Conservation (phyloP, 2,113 vertebrate species). For the Rafetus swinhoei region DNA sequence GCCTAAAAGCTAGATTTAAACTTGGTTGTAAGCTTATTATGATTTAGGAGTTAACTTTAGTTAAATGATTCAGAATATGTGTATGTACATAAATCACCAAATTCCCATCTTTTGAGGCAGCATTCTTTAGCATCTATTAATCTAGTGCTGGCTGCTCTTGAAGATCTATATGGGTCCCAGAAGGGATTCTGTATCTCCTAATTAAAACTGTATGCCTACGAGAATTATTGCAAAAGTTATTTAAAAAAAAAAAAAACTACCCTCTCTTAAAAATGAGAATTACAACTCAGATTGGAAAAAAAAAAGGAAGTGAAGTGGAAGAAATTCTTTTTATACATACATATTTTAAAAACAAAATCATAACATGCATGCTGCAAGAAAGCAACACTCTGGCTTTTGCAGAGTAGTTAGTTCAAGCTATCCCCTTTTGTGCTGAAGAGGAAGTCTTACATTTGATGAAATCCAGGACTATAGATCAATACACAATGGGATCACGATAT, state of each 20-base stretch:
- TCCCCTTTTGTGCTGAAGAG: conserved; percentile 3
- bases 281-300: not conserved
- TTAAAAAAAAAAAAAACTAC: not conserved
- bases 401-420: not conserved
- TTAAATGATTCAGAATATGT: not conserved
- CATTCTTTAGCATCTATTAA: conserved; percentile 7
- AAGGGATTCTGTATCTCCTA: not conserved
- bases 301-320: not conserved
- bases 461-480: conserved; percentile 68
- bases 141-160: not conserved
- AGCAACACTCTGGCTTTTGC: not conserved
- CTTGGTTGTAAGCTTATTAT: not conserved
- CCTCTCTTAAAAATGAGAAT: not conserved
- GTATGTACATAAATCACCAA: conserved; percentile 27
- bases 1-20: not conserved
- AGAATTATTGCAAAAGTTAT: conserved; percentile 26
- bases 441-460: conserved; percentile 67
- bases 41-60: not conserved
- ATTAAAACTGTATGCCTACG: not conserved
- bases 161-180: not conserved
- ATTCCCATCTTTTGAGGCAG: not conserved
- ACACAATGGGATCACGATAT: conserved; percentile 56
- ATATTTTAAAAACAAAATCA: not conserved
- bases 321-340: not conserved
- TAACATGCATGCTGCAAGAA: not conserved